Conservation (phyloP, 2,888 invertebrate genomes). For the Ptychoptera contaminata region DNA sequence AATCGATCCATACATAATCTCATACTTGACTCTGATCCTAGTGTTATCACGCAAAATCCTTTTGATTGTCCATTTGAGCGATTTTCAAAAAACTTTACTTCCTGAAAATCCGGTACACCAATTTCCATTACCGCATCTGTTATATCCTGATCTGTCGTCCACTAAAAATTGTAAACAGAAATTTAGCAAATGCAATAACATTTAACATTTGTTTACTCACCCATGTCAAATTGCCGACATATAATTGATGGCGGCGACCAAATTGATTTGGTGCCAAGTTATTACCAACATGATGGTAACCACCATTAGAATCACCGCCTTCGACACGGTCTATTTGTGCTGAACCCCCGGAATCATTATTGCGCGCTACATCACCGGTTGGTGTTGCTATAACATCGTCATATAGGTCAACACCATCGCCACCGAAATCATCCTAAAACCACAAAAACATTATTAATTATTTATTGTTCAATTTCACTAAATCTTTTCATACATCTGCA, state of each 20-base stretch:
- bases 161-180: slow-evolving; percentile 44
- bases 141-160: slow-evolving; percentile 96
- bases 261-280: slow-evolving; percentile 50
- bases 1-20: slow-evolving; percentile 82
- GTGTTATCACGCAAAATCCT: slow-evolving; percentile 90
- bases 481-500: slow-evolving; percentile 32
- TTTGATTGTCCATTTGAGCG: slow-evolving; percentile 97
- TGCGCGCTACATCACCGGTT: slow-evolving; percentile 27
- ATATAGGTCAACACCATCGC: slow-evolving; percentile 77
- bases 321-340: slow-evolving; percentile 39
- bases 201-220: slow-evolving; percentile 38
- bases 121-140: slow-evolving; percentile 75
- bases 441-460: slow-evolving; percentile 5
- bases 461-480: slow-evolving; percentile 1
- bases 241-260: slow-evolving; percentile 74
- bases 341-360: slow-evolving; percentile 41
- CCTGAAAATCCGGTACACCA: slow-evolving; percentile 86
- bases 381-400: slow-evolving; percentile 87
- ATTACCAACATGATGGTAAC: slow-evolving; percentile 54
- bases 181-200: background rate
- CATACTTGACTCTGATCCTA: slow-evolving; percentile 85
- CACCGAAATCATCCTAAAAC: slow-evolving; percentile 28
- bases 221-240: slow-evolving; percentile 98
- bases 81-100: slow-evolving; percentile 99
- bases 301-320: slow-evolving; percentile 54